Evolutionary conservation across 53 echinoderm and acorn worm species (phyloP).

Genomic region (Holothuria leucospilota): DNA sequence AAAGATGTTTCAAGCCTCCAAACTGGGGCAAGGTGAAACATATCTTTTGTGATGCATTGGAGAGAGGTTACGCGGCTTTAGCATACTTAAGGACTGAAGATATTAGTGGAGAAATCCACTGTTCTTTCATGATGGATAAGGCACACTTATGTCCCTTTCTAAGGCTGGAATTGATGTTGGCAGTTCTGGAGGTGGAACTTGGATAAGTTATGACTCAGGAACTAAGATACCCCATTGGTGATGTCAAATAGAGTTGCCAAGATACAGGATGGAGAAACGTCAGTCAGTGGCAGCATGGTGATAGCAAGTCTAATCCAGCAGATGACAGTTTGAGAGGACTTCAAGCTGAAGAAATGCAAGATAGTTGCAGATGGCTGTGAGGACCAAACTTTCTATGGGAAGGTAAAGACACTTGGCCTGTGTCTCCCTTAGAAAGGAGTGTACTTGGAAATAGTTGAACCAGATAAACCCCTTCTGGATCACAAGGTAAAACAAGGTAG

Average conservation of each 20-base stretch:
- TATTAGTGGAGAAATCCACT: too few species aligned
- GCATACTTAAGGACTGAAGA: too few species aligned
- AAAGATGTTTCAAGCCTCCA: too few species aligned
- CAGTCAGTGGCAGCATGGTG: too few species aligned
- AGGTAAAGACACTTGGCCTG: conserved; percentile 53
- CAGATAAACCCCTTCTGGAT: background rate
- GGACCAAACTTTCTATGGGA: conserved; percentile 59
- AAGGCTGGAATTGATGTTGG: conserved; percentile 63
- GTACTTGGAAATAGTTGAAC: background rate
- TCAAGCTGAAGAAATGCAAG: conserved; percentile 24
- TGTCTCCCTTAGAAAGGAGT: background rate
- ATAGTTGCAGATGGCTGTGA: conserved; percentile 42
- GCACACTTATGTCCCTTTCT: background rate
- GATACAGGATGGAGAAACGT: too few species aligned
- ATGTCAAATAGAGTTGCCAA: background rate
- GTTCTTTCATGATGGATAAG: too few species aligned
- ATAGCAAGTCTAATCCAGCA: too few species aligned
- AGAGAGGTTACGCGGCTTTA: too few species aligned
- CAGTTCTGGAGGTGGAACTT: conserved; percentile 40
- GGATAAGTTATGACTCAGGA: background rate
- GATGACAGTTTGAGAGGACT: conserved; percentile 52
- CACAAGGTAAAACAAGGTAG: background rate
- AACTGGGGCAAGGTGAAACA: too few species aligned
- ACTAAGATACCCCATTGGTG: conserved; percentile 17
- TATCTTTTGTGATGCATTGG: conserved; percentile 25